Conservation (phyloP, 2,797 vertebrate genomes). For the Astyanax mexicanus region DNA sequence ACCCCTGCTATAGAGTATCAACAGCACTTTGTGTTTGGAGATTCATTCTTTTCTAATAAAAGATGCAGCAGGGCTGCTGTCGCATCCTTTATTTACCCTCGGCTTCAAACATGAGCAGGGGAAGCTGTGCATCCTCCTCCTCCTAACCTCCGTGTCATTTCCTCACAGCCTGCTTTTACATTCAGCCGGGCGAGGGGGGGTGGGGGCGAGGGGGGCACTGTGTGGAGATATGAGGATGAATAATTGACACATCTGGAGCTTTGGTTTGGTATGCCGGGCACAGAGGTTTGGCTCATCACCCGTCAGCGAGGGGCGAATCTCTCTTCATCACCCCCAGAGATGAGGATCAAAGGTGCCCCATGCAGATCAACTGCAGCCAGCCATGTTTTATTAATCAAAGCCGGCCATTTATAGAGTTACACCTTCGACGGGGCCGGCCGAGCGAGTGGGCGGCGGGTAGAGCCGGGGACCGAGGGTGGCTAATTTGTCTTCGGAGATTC, state of each 20-base stretch:
- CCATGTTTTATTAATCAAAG: constrained; percentile 75
- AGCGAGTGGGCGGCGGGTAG: constrained; percentile 33
- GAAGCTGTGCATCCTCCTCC: not conserved
- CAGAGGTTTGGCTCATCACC: constrained; percentile 47
- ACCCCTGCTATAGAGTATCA: not conserved
- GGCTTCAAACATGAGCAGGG: constrained; percentile 1
- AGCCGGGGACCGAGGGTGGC: constrained; percentile 33
- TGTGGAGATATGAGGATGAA: constrained; percentile 57
- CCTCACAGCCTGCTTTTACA: constrained; percentile 16
- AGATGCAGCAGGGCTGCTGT: not conserved
- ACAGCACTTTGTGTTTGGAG: not conserved
- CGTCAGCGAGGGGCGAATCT: constrained; percentile 46
- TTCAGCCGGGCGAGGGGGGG: constrained; percentile 28
- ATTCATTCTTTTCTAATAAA: constrained; percentile 4
- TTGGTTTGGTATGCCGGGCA: constrained; percentile 53
- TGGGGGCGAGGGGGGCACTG: constrained; percentile 28
- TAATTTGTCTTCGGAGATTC: constrained; percentile 71
- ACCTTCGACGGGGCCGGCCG: constrained; percentile 37
- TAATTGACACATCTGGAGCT: constrained; percentile 62
- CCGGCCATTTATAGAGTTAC: constrained; percentile 48
- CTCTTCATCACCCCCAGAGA: constrained; percentile 58
- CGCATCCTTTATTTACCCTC: constrained; percentile 10
- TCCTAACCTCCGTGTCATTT: constrained; percentile 11
- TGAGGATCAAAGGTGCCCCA: constrained; percentile 65
- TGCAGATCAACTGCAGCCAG: constrained; percentile 61